Evolutionary conservation across 2,888 invertebrate genomes (phyloP).

Genomic region (Carterocephalus palaemon): DNA sequence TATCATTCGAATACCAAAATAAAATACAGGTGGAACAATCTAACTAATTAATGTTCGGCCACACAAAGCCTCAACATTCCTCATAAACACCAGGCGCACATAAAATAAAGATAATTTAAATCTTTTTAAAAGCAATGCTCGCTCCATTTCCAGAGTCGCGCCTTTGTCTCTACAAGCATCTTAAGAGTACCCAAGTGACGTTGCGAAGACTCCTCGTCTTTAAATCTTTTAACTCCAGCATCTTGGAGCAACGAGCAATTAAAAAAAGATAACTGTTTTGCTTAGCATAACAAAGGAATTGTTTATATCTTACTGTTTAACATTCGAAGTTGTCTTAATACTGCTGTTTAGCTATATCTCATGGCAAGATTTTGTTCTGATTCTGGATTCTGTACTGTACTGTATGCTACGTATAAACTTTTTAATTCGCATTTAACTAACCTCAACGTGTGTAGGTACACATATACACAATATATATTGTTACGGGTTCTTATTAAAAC

Average conservation of each 20-base stretch:
- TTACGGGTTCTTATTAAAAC: no score
- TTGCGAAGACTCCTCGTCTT: conserved; percentile 4
- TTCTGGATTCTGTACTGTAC: no score
- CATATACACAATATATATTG: no score
- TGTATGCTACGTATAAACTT: no score
- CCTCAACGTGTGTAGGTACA: no score
- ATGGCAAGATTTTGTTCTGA: no score
- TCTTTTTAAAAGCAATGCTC: conserved; percentile 7
- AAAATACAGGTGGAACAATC: no score
- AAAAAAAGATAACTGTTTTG: conserved; percentile 9
- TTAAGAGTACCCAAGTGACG: conserved; percentile 10
- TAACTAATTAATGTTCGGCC: conserved; percentile 49
- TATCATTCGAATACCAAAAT: no score
- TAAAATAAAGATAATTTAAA: conserved; percentile 4
- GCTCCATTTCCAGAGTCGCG: conserved; percentile 4
- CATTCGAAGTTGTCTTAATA: not conserved
- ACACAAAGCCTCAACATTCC: conserved; percentile 34
- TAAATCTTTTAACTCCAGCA: conserved; percentile 20
- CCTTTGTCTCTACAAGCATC: conserved; percentile 13
- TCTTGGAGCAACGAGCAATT: conserved; percentile 17
- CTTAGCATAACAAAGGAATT: conserved; percentile 2
- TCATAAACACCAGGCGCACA: not conserved
- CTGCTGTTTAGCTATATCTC: no score
- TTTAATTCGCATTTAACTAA: no score
- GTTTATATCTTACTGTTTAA: not conserved